phyloP scores from a whole-genome alignment of 1,140 invertebrate genomes.

The Octopus bimaculoides region DNA sequence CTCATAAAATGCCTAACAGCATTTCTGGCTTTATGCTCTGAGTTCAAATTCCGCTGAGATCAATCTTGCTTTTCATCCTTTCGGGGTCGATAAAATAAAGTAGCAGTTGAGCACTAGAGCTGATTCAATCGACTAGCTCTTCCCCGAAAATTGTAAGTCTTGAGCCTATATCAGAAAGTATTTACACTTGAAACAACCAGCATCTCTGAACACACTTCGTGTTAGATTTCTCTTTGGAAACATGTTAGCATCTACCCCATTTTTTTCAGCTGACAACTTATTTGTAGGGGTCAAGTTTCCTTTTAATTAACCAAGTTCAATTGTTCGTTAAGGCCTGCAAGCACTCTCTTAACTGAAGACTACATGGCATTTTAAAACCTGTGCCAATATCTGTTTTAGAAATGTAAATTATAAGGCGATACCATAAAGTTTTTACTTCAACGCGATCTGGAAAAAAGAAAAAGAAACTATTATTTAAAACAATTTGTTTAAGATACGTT shows the following conservation, averaged over 20 bases:
- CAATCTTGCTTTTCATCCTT: too few relatives aligned
- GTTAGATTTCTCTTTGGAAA: conserved; percentile 4
- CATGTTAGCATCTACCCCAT: neutral
- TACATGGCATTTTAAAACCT: neutral
- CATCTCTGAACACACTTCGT: neutral
- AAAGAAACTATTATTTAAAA: neutral
- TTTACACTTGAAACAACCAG: neutral
- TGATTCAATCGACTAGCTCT: too few relatives aligned
- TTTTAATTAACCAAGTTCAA: neutral
- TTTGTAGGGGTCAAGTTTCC: neutral
- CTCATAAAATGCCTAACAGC: too few relatives aligned
- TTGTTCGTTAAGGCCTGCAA: neutral
- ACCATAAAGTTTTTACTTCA: neutral
- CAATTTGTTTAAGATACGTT: conserved; percentile 5
- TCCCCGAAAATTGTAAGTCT: too few relatives aligned
- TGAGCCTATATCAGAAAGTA: too few relatives aligned
- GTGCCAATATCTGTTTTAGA: conserved; percentile 7
- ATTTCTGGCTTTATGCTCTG: too few relatives aligned
- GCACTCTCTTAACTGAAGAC: conserved; percentile 4
- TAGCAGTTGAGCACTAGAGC: too few relatives aligned
- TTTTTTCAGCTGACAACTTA: neutral
- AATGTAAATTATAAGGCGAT: conserved; percentile 2
- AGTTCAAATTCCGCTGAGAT: too few relatives aligned
- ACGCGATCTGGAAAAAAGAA: neutral
- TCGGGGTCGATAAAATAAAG: too few relatives aligned